A percentile compares a stretch with the other conserved stretches of the same genome.
Conservation (phyloP, 2,888 invertebrate species). For the Asteroscopus sphinx region DNA sequence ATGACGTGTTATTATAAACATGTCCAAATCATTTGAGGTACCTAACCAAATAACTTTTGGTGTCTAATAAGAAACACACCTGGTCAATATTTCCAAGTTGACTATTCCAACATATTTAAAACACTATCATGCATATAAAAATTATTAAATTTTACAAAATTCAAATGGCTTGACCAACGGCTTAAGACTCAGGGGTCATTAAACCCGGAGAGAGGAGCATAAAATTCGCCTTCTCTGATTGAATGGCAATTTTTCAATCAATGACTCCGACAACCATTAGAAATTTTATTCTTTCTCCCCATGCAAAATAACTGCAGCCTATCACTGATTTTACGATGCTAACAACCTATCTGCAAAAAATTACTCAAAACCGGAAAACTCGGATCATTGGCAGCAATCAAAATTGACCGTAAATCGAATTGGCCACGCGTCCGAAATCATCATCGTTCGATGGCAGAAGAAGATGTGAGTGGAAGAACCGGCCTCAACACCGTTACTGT, state of each 20-base stretch:
- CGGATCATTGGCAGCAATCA: conserved; percentile 58
- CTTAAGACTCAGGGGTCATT: conserved; percentile 12
- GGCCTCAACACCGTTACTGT: conserved; percentile 82
- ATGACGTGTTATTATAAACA: too few relatives aligned
- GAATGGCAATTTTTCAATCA: conserved; percentile 39
- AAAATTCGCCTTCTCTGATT: conserved; percentile 26
- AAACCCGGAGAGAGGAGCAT: conserved; percentile 20
- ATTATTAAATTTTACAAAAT: conserved; percentile 7
- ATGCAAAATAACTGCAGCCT: conserved; percentile 59
- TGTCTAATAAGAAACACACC: background rate
- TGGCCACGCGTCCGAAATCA: conserved; percentile 71
- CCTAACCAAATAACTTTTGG: background rate
- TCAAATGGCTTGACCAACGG: conserved; percentile 5
- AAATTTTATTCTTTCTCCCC: conserved; percentile 46
- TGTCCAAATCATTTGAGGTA: background rate
- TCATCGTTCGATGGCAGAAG: conserved; percentile 62
- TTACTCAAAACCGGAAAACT: conserved; percentile 48
- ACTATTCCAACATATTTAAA: background rate
- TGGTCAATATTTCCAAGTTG: background rate
- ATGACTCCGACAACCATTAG: conserved; percentile 17
- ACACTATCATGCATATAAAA: background rate
- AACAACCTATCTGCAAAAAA: conserved; percentile 56
- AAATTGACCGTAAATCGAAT: conserved; percentile 59
- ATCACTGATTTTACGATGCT: conserved; percentile 45
- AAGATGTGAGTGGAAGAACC: conserved; percentile 77